Base-by-base conservation (phyloP, 2,113 vertebrate species). In the Phyllostomus hastatus region DNA sequence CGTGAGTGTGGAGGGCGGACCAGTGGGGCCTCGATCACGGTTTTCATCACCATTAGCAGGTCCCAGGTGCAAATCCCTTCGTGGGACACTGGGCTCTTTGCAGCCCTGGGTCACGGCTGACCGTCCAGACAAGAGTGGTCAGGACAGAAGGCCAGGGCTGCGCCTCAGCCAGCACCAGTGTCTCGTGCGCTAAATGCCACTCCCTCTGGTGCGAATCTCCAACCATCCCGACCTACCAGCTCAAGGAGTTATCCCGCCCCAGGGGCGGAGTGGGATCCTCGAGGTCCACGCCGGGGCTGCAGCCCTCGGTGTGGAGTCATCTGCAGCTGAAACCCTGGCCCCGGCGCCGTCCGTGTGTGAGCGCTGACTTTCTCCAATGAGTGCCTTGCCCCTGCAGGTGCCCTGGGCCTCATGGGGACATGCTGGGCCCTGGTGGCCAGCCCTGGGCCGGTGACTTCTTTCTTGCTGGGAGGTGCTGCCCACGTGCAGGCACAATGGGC, bases 181-280 rank as follows among this genome's bases (percentile, higher is more conserved):
- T 38, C 19, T 67, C 31, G 15, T n/a, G 78, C 67, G 31, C 5
- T 54, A 4, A 20, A 33, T 15, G 9, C 43, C 28, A 9, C 12
- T 8, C 2, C 1, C 66, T 10, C 1, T 5, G 0, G 0, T 0
- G 38, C 8, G 19, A 41, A 4, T 7, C 22, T 10, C 43, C 35
- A 5, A 0, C 43, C 16, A 3, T 10, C 78, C 75, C 14, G 4
- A 0, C 12, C 11, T 1, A 38, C 3, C 38, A 0, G 0, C 73
- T 7, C 26, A 41, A 41, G 38, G 38, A 43, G 38, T 19, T 20
- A 50, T 0, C 48, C 38, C 1, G 1, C 76, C 69, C 31, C 10
- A 4, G 66, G 57, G 1, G 1, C 52, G 2, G 20, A 26, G 52
- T 4, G 9, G 22, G 54, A 33, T 4, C 1, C 0, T 8, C 35